A percentile compares a stretch with the other conserved stretches of the same genome.
phyloP scores from a whole-genome alignment of 2,888 invertebrate species.

The Synergus japonicus region DNA sequence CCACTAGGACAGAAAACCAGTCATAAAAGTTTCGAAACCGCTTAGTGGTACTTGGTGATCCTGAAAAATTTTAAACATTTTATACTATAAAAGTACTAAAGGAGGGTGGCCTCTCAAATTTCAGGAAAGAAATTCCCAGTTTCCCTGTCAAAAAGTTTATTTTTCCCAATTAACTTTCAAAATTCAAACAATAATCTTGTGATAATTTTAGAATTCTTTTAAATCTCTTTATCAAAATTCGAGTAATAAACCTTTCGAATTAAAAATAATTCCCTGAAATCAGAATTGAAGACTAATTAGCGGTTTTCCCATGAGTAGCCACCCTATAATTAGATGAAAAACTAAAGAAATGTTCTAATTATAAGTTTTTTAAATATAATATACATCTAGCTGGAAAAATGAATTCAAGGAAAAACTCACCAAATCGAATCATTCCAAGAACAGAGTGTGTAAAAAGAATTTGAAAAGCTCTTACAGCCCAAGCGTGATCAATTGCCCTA shows the following conservation, averaged over 20 bases:
- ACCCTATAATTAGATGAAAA: no score
- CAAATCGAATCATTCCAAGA: slow-evolving; percentile 71
- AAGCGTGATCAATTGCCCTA: slow-evolving; percentile 60
- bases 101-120: not conserved
- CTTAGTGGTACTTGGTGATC: slow-evolving; percentile 64
- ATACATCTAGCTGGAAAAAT: not conserved
- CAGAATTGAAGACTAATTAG: no score
- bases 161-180: no score
- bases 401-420: slow-evolving; percentile 61
- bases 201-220: no score
- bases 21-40: slow-evolving; percentile 70
- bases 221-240: no score
- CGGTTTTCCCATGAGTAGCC: no score
- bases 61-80: slow-evolving; percentile 56
- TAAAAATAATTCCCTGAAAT: no score
- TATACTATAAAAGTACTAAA: not conserved
- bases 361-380: no score
- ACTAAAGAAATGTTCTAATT: no score
- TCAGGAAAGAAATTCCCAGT: not conserved
- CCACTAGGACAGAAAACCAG: slow-evolving; percentile 67
- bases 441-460: slow-evolving; percentile 71
- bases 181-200: no score
- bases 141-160: no score
- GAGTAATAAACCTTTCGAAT: no score
- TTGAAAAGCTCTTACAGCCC: slow-evolving; percentile 72